These are phyloP conservation scores for Anoura caudifer DNA, from an alignment of 2,113 vertebrate genomes.

Conservation along the genomic window DNA sequence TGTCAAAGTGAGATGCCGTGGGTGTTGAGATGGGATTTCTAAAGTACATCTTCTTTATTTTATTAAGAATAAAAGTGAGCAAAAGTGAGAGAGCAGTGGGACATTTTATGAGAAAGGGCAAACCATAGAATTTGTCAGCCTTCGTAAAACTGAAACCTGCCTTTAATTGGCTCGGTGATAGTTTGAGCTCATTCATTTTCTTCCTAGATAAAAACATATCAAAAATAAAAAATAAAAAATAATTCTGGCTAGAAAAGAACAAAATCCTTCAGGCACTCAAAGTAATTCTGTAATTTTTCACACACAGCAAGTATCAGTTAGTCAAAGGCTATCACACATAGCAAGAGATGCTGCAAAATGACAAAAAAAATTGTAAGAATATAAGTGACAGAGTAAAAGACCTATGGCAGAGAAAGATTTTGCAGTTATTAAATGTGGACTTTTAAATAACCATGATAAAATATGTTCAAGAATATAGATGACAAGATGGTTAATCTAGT, in stretches of 20 bases:
- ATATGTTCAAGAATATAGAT: neutral
- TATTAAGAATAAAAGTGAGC: neutral
- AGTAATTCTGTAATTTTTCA: neutral
- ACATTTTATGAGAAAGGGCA: neutral
- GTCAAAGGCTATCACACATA: neutral
- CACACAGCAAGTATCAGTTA: neutral
- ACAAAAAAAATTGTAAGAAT: neutral
- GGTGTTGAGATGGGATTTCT: neutral
- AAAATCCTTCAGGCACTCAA: neutral
- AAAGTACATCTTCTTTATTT: neutral
- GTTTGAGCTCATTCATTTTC: neutral
- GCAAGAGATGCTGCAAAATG: neutral
- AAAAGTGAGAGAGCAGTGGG: neutral
- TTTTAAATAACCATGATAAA: constrained; percentile 40
- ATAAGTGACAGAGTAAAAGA: neutral
- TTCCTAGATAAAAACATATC: neutral
- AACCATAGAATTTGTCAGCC: neutral
- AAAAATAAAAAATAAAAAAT: neutral
- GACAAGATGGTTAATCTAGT: neutral
- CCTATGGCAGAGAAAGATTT: neutral
- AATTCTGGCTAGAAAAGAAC: neutral
- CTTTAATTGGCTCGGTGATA: neutral
- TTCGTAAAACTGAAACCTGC: neutral
- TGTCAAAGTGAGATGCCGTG: neutral
- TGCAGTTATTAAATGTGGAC: neutral